A percentile compares a stretch with the other conserved stretches of the same genome.
Conservation (phyloP, 2,888 invertebrate genomes). For the Chrysina gloriosa region DNA sequence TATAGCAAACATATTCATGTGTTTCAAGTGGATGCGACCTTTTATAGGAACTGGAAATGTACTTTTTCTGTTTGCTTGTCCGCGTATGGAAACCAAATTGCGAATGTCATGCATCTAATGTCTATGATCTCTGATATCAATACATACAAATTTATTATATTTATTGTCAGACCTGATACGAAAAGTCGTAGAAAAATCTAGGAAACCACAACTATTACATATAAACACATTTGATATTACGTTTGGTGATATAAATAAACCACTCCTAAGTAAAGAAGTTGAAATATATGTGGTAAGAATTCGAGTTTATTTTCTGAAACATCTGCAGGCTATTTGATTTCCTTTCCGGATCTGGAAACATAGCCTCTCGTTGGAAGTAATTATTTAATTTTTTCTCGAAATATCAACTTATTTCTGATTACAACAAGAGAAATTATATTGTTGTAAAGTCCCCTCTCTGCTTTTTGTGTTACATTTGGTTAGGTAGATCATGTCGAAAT, state of each 20-base stretch:
- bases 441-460: no score
- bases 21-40: constrained; percentile 35
- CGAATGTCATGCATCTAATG: constrained; percentile 25
- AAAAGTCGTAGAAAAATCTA: neutral
- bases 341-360: no score
- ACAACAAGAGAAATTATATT: no score
- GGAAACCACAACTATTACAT: neutral
- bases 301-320: no score
- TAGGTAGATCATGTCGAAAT: no score
- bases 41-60: constrained; percentile 48
- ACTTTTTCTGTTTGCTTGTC: constrained; percentile 43
- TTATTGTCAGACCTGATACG: constrained; percentile 9
- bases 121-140: constrained; percentile 5
- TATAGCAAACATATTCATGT: constrained; percentile 2
- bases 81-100: constrained; percentile 47
- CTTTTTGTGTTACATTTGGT: no score
- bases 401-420: no score
- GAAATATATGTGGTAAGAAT: no score
- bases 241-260: neutral
- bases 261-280: no score
- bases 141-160: constrained; percentile 42
- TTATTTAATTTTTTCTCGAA: no score
- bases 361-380: no score
- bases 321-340: no score
- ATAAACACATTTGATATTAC: neutral